phyloP scores from a whole-genome alignment of 1,140 invertebrate genomes.

The Medauroidea extradentata region DNA sequence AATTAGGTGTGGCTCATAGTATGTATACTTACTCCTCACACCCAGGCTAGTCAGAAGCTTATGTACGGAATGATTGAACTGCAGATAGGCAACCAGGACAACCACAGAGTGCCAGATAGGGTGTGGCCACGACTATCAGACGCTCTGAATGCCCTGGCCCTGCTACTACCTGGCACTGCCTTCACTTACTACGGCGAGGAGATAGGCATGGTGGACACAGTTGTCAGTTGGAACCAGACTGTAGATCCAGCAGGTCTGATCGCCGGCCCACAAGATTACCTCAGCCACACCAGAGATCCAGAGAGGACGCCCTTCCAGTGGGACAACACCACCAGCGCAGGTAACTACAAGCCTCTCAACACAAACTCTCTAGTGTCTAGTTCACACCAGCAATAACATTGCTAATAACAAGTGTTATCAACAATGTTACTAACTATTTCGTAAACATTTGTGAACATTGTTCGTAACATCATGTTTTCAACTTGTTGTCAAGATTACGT shows the following conservation, averaged over 20 bases:
- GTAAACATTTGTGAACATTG: too few species aligned
- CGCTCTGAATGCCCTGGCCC: constrained; percentile 66
- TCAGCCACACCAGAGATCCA: constrained; percentile 56
- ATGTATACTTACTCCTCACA: too few species aligned
- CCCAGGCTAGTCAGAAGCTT: too few species aligned
- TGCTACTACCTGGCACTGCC: constrained; percentile 70
- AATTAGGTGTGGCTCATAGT: too few species aligned
- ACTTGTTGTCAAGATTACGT: too few species aligned
- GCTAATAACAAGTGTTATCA: too few species aligned
- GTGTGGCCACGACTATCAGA: constrained; percentile 60
- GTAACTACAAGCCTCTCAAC: too few species aligned
- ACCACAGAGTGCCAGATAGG: constrained; percentile 57
- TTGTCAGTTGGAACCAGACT: constrained; percentile 47
- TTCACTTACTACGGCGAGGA: constrained; percentile 83
- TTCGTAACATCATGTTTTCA: too few species aligned
- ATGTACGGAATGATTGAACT: too few species aligned
- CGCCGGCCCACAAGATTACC: constrained; percentile 48
- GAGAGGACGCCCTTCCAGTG: constrained; percentile 71
- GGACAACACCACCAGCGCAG: constrained; percentile 54
- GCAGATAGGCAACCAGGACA: constrained; percentile 68
- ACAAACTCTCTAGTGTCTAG: too few species aligned
- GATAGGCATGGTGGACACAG: constrained; percentile 66
- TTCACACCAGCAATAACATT: too few species aligned
- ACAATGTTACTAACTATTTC: too few species aligned
- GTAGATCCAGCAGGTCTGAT: constrained; percentile 54